Base-by-base conservation (phyloP, 2,888 invertebrate species). In the Agrotis ipsilon region DNA sequence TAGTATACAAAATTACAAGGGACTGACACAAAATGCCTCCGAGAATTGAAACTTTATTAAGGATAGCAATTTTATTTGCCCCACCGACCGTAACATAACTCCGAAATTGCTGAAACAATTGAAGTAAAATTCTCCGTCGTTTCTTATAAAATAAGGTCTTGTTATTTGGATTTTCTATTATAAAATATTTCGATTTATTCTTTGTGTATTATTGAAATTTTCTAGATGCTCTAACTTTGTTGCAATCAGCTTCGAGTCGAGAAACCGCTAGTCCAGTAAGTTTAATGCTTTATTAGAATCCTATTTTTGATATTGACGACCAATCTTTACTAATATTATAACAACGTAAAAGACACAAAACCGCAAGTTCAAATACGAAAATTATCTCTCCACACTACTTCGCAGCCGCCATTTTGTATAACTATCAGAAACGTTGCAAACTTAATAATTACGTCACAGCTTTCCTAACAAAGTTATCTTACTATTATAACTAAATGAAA, bases 401-500 rank as follows among this genome's bases (percentile, higher is more conserved):
- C n/a, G 1, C 3, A 61, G 1, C 39, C 39, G n/a, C 58, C 51
- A 77, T 78, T 68, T 54, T 62, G 19, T 57, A 27, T 58, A 51
- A 63, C 48, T 58, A 60, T 61, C 46, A 49, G 18, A 49, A 71
- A 51, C n/a, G 18, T 58, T 27, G 51, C 58, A 75, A 61, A 67
- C 69, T 66, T 69, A 67, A 67, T 65, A 68, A 81, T 77, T 69
- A 80, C 68, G 21, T 78, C 61, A 74, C 63, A 57, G 65, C 69
- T 75, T 39, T 51, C 64, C 32, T 69, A 70, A 72, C 68, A 74
- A 82, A 74, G 59, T 84, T 80, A 84, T 81, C 69, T 72, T 70
- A 80, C 74, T 78, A 84, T 77, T 75, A 79, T 79, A 77, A 79
- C 80, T 82, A 86, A 88, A 88, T 87, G 84, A 77, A 82, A 88